Conservation (phyloP, 2,888 invertebrate species). For the Acholoe squamosa region DNA sequence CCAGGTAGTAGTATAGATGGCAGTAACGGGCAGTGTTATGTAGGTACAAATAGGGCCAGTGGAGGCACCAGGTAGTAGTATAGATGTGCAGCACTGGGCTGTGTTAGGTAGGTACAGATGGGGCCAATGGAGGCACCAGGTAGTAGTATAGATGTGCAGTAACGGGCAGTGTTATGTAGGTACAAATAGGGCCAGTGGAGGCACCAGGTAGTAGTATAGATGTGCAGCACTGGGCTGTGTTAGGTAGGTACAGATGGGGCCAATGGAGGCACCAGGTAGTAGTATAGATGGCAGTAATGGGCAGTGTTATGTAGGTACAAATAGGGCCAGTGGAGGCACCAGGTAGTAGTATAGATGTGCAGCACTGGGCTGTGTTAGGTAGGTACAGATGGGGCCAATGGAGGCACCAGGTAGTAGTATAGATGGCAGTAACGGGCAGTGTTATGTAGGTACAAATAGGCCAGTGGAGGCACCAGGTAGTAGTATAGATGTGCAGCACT, state of each 20-base stretch:
- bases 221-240: neutral
- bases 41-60: neutral
- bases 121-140: too few relatives aligned
- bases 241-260: too few relatives aligned
- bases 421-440: neutral
- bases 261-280: too few relatives aligned
- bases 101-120: too few relatives aligned
- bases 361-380: neutral
- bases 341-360: too few relatives aligned
- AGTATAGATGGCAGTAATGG: neutral
- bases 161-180: neutral
- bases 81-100: too few relatives aligned
- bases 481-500: neutral
- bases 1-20: neutral
- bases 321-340: too few relatives aligned
- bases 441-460: too few relatives aligned
- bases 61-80: neutral
- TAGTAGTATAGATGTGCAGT: too few relatives aligned
- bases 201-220: neutral
- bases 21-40: neutral
- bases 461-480: too few relatives aligned
- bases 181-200: neutral
- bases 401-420: neutral
- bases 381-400: neutral
- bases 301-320: neutral